A percentile compares a stretch with the other conserved stretches of the same genome.
Conservation (phyloP, 1,140 invertebrate species). For the Brachionus sp. region DNA sequence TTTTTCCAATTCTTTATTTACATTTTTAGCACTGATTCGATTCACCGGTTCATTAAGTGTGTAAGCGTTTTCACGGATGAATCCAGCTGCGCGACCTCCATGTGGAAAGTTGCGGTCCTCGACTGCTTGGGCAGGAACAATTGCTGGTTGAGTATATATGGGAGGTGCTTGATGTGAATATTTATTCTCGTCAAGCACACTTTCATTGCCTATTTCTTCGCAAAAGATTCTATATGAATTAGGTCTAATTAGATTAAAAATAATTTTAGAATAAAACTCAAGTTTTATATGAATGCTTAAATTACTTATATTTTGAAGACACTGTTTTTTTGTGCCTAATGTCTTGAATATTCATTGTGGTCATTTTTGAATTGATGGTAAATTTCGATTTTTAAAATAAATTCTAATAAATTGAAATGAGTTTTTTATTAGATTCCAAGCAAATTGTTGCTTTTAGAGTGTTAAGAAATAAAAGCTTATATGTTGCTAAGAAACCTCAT, state of each 20-base stretch:
- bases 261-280: not conserved
- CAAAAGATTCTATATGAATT: constrained; percentile 40
- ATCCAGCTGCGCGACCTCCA: not conserved
- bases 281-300: not conserved
- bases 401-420: not conserved
- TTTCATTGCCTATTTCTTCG: constrained; percentile 20
- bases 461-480: not conserved
- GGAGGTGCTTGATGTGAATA: not conserved
- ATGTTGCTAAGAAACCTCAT: constrained; percentile 6
- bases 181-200: not conserved
- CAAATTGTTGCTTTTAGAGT: not conserved
- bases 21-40: constrained; percentile 31
- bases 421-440: not conserved
- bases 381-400: not conserved
- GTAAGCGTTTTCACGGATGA: constrained; percentile 39
- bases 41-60: constrained; percentile 30
- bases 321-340: constrained; percentile 35
- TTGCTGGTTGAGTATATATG: constrained; percentile 25
- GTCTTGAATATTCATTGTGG: constrained; percentile 30
- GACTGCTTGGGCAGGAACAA: constrained; percentile 33
- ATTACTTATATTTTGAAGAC: constrained; percentile 12
- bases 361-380: constrained; percentile 17
- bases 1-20: constrained; percentile 30
- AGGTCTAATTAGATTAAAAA: constrained; percentile 2
- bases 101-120: constrained; percentile 17